A percentile compares a stretch with the other conserved stretches of the same genome.
phyloP scores from a whole-genome alignment of 2,888 invertebrate genomes.

The Fragum sueziense region DNA sequence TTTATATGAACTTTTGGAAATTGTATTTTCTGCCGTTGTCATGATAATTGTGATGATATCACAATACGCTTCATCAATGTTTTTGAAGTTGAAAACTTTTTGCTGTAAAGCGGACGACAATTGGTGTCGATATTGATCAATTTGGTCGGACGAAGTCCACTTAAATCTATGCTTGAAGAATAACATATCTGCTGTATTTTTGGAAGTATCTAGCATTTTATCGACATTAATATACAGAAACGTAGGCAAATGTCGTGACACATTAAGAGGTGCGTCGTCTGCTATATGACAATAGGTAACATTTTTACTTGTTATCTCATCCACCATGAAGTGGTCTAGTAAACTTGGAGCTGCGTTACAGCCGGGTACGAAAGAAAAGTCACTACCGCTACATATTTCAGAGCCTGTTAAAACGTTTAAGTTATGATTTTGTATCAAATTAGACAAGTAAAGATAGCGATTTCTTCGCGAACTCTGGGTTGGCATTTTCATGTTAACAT shows the following conservation, averaged over 20 bases:
- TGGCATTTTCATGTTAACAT: neutral
- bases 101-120: neutral
- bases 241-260: neutral
- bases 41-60: neutral
- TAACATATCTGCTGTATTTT: neutral
- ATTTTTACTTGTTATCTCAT: neutral
- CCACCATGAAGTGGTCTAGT: neutral
- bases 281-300: neutral
- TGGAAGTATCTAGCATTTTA: neutral
- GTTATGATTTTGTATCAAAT: neutral
- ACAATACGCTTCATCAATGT: neutral
- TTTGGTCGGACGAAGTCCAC: neutral
- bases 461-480: neutral
- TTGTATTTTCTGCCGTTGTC: neutral
- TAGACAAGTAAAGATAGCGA: neutral
- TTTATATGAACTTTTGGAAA: neutral
- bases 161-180: neutral
- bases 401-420: neutral
- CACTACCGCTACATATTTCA: too few species aligned
- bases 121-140: neutral
- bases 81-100: neutral
- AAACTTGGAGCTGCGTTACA: neutral
- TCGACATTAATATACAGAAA: neutral
- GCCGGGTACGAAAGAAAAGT: neutral
- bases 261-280: neutral